Conservation (phyloP, 2,797 vertebrate genomes). For the Platyrinchus mystaceus region DNA sequence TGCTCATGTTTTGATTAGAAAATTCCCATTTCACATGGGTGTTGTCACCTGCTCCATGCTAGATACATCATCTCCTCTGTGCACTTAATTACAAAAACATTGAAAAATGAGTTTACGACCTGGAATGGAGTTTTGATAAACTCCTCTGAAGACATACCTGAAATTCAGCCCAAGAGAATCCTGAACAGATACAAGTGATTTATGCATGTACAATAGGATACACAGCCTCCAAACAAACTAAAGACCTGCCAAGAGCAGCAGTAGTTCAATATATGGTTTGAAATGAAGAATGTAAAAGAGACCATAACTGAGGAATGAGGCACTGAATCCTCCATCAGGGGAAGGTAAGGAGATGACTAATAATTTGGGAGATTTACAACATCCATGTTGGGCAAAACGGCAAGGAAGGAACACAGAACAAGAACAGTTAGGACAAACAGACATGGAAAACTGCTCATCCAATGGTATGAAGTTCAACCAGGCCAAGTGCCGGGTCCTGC, state of each 20-base stretch:
- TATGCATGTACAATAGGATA: neutral
- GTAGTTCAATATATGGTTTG: neutral
- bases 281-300: neutral
- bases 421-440: neutral
- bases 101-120: neutral
- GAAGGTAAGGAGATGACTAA: neutral
- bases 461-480: no score
- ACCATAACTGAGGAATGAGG: neutral
- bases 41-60: neutral
- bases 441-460: neutral
- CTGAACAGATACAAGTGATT: neutral
- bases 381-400: neutral
- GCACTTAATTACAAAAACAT: neutral
- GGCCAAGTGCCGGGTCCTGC: no score
- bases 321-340: neutral
- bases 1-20: slow-evolving; percentile 2
- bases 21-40: slow-evolving; percentile 11
- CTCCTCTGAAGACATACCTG: neutral
- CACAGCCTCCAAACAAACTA: neutral
- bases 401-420: neutral
- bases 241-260: neutral
- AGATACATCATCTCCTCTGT: neutral
- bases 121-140: neutral
- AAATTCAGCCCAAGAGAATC: neutral
- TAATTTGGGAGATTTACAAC: neutral